Percentiles rank a stretch among this genome's conserved stretches.
Conservation (phyloP, 1,140 invertebrate species). For the Chionoecetes opilio region DNA sequence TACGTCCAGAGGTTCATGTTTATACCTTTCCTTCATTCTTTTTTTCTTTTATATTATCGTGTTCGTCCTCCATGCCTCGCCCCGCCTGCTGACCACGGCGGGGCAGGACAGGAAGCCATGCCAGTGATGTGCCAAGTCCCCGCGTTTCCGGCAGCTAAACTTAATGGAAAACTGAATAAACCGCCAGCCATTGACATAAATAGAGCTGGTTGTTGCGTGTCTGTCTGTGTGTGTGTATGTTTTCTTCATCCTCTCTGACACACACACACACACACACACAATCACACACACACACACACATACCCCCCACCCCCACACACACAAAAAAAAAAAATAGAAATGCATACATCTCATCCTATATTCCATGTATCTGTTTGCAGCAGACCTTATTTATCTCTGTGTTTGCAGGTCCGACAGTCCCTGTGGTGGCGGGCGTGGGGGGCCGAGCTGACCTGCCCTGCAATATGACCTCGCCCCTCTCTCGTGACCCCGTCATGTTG, state of each 20-base stretch:
- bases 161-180: constrained; percentile 20
- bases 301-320: no score
- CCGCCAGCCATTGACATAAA: neutral
- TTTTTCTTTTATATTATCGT: neutral
- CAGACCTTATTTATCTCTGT: neutral
- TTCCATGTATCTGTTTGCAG: neutral
- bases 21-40: neutral
- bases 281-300: no score
- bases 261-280: no score
- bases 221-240: neutral
- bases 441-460: constrained; percentile 90
- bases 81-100: neutral
- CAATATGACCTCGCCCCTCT: constrained; percentile 90
- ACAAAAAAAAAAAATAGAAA: no score
- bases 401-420: constrained; percentile 84
- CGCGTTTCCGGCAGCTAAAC: neutral
- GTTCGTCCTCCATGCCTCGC: neutral
- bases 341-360: neutral
- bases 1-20: neutral
- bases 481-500: constrained; percentile 85
- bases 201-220: neutral
- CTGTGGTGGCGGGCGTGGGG: constrained; percentile 90
- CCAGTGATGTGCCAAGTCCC: neutral
- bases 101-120: neutral
- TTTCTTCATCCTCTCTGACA: neutral